phyloP scores from a whole-genome alignment of 2,888 invertebrate species.

The Tanypteryx hageni region DNA sequence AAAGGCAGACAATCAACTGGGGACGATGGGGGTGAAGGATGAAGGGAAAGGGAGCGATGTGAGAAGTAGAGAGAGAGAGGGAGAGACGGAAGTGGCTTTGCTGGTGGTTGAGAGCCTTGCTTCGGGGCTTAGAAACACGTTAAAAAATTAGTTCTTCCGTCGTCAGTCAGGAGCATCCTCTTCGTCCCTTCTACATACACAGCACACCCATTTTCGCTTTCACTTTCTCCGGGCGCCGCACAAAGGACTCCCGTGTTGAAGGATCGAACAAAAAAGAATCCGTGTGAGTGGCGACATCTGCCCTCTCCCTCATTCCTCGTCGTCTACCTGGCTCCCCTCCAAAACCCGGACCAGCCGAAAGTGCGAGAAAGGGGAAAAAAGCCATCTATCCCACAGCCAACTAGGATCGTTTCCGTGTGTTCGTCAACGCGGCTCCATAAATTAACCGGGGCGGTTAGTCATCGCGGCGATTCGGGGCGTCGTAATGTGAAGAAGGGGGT shows the following conservation, averaged over 20 bases:
- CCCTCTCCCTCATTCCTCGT: background rate
- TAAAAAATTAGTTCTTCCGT: constrained; percentile 24
- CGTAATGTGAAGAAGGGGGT: background rate
- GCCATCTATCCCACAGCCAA: background rate
- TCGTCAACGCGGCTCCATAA: background rate
- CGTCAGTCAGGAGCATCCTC: background rate
- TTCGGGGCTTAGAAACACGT: constrained; percentile 3
- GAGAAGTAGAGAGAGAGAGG: background rate
- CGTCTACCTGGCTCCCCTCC: constrained; percentile 1
- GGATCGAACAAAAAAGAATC: background rate
- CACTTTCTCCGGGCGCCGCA: background rate
- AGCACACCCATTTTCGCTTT: background rate
- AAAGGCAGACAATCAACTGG: constrained; percentile 3
- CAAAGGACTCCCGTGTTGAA: background rate
- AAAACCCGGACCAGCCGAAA: background rate
- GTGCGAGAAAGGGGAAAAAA: background rate
- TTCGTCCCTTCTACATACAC: background rate
- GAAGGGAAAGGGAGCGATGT: background rate
- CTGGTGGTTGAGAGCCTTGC: constrained; percentile 13
- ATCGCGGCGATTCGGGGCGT: background rate
- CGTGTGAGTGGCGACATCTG: constrained; percentile 32
- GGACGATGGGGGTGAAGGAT: background rate
- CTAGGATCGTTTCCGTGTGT: background rate
- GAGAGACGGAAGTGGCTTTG: constrained; percentile 41
- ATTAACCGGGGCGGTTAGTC: constrained; percentile 10